phyloP scores from a whole-genome alignment of 2,113 vertebrate species.

The Halichoerus grypus region DNA sequence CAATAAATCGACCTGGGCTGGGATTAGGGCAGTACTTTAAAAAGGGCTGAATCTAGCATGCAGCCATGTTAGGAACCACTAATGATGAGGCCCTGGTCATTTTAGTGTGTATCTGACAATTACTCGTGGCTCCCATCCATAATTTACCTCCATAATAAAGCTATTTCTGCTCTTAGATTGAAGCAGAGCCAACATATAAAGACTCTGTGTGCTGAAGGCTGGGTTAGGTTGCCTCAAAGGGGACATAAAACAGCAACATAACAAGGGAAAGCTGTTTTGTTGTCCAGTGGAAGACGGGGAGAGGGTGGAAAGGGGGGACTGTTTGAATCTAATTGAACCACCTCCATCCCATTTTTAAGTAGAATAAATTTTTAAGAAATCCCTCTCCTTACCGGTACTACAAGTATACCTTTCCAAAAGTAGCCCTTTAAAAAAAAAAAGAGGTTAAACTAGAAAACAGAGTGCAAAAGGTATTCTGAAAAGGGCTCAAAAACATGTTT shows the following conservation, averaged over 20 bases:
- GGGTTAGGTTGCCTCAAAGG: background rate
- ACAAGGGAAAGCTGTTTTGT: background rate
- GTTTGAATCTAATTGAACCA: background rate
- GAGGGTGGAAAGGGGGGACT: background rate
- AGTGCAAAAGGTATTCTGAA: conserved; percentile 27
- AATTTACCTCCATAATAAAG: background rate
- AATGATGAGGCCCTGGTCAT: background rate
- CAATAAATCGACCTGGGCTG: background rate
- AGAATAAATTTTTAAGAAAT: conserved; percentile 4
- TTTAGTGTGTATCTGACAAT: background rate
- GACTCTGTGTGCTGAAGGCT: background rate
- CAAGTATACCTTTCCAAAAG: conserved; percentile 28
- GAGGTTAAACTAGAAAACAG: background rate
- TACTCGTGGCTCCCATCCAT: background rate
- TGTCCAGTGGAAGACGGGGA: background rate
- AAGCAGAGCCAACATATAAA: background rate
- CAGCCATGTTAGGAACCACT: background rate
- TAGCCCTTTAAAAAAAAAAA: conserved; percentile 35
- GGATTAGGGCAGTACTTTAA: background rate
- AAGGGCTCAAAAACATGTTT: conserved; percentile 30
- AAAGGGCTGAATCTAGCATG: background rate
- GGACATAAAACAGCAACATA: background rate
- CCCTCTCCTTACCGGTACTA: background rate
- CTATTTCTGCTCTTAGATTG: background rate
- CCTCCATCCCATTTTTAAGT: background rate